Evolutionary conservation across 2,888 invertebrate genomes (phyloP).

Genomic region (Malachius bipustulatus): DNA sequence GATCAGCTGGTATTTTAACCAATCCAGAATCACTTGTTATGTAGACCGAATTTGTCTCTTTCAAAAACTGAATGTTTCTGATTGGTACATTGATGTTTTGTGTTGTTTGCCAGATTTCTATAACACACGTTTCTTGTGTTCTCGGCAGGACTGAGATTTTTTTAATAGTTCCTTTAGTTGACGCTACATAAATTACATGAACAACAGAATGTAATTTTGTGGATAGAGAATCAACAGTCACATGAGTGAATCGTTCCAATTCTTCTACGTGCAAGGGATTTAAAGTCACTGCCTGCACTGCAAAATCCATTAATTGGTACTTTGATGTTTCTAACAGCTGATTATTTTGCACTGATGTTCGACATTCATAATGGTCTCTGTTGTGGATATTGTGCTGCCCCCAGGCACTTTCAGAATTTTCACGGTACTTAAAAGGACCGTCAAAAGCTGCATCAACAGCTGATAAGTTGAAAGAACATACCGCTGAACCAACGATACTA

Average conservation of each 20-base stretch:
- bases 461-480: slow-evolving; percentile 80
- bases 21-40: slow-evolving; percentile 58
- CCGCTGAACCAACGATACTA: slow-evolving; percentile 81
- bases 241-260: slow-evolving; percentile 60
- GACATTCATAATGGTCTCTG: slow-evolving; percentile 52
- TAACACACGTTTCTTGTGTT: slow-evolving; percentile 61
- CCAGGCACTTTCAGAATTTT: slow-evolving; percentile 66
- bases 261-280: slow-evolving; percentile 59
- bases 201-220: slow-evolving; percentile 59
- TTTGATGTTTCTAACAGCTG: slow-evolving; percentile 50
- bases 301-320: slow-evolving; percentile 80
- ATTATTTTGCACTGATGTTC: slow-evolving; percentile 28
- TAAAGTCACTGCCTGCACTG: slow-evolving; percentile 62
- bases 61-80: slow-evolving; percentile 62
- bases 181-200: slow-evolving; percentile 72
- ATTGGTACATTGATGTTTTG: slow-evolving; percentile 45
- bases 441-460: slow-evolving; percentile 70
- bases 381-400: slow-evolving; percentile 48
- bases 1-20: slow-evolving; percentile 61
- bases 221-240: slow-evolving; percentile 70
- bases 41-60: slow-evolving; percentile 71
- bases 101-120: slow-evolving; percentile 72
- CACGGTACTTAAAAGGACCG: slow-evolving; percentile 78
- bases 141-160: slow-evolving; percentile 68
- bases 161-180: slow-evolving; percentile 59